Evolutionary conservation across 2,113 vertebrate genomes (phyloP).

Genomic region (Xenopus borealis): DNA sequence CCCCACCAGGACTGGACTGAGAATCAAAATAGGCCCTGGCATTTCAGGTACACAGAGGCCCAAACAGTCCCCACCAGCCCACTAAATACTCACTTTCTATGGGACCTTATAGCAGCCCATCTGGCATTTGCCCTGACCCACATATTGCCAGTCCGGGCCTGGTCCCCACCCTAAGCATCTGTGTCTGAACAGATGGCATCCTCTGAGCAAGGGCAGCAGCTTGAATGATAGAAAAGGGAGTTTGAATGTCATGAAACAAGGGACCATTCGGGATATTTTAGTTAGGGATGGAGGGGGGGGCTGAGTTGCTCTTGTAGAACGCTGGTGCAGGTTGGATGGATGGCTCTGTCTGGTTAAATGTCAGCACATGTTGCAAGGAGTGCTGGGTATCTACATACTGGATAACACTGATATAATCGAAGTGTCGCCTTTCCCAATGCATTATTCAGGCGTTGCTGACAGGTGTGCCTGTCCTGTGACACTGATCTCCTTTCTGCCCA

Average conservation of each 20-base stretch:
- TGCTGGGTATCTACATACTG: neutral
- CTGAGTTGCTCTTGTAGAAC: no score
- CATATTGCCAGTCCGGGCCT: no score
- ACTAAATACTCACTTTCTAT: no score
- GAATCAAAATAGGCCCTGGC: no score
- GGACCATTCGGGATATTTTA: slow-evolving; percentile 5
- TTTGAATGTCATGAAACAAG: neutral
- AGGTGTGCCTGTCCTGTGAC: slow-evolving; percentile 31
- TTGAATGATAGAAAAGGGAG: slow-evolving; percentile 33
- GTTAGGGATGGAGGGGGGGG: neutral
- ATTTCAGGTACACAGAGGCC: no score
- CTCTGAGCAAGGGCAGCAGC: slow-evolving; percentile 45
- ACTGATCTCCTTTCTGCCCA: neutral
- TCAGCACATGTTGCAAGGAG: neutral
- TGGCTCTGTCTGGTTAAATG: neutral
- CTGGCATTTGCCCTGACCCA: no score
- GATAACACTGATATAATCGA: neutral
- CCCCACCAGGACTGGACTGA: no score
- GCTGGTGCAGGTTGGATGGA: neutral
- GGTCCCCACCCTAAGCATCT: slow-evolving; percentile 47
- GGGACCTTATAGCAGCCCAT: no score
- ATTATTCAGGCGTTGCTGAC: slow-evolving; percentile 27
- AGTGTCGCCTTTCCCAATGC: slow-evolving; percentile 10
- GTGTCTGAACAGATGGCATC: slow-evolving; percentile 56
- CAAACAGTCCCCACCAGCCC: no score